Base-by-base conservation (phyloP, 1,140 invertebrate genomes). In the Papilio polytes region DNA sequence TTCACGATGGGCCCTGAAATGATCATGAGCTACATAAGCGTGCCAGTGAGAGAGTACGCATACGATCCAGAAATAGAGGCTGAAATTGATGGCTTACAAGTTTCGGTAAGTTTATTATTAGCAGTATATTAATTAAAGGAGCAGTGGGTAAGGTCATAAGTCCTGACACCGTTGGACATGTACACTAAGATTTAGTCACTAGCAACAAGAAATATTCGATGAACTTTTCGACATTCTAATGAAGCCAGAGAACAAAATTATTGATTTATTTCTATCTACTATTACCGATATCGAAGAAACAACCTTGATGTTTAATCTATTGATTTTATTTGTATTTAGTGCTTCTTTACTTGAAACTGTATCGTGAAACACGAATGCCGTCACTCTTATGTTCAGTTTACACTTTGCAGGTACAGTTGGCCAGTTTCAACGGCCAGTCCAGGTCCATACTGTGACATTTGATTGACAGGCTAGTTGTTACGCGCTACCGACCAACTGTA, bases 1-100 rank as follows among this genome's bases (percentile, higher is more conserved):
- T 92, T 94, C 81, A 92, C 91, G 2, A 72, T 88, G 51, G 84
- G 89, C 48, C 8, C 81, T 0, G 59, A 85, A 1, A 83, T 81
- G 8, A 79, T 94, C 3, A 81, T 82, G 74, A 83, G 81, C 3
- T 88, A 88, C 48, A 79, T 94, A 31, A 80, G 87, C 72, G 84
- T 94, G 13, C 93, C 93, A 3, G 63, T 93, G 2, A 70, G 59
- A 2, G 76, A 84, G 10, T 92, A 93, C 76, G 73, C 83, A 0
- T 76, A 81, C 7, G 93, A 94, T 72, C 70, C 85, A 1, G 93
- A 94, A 82, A 88, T 92, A n/a, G 84, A 87, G 72, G 82, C 74
- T n/a, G 93, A 94, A 85, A 86, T 94, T 12, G 91, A 94, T 51
- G 51, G 73, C 22, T 78, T 94, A 53, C 93, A 94, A 86, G 74